A percentile compares a stretch with the other conserved stretches of the same genome.
Conservation (phyloP, 2,113 vertebrate genomes). For the Pedetes capensis region DNA sequence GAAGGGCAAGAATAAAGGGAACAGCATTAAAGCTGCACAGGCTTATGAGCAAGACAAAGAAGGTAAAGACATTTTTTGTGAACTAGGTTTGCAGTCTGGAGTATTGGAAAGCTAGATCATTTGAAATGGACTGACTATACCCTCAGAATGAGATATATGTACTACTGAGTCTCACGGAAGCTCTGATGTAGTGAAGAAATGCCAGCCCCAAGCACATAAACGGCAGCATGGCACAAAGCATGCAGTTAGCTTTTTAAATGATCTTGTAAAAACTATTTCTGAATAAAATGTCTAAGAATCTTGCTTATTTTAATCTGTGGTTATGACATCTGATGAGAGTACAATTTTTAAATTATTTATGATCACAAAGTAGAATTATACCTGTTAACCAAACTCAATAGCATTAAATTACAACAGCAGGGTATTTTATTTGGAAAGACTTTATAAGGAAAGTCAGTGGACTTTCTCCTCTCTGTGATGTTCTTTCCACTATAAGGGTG, state of each 20-base stretch:
- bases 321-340: conserved; percentile 8
- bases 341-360: conserved; percentile 43
- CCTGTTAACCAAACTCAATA: background rate
- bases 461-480: background rate
- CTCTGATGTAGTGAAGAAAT: fast-evolving
- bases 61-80: background rate
- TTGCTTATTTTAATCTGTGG: conserved; percentile 25
- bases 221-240: background rate
- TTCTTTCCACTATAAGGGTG: background rate
- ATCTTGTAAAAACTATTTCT: background rate
- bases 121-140: background rate
- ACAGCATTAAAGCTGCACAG: background rate
- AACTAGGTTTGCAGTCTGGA: background rate
- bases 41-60: background rate
- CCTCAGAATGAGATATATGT: background rate
- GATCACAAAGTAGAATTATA: background rate
- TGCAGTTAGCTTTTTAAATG: background rate
- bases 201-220: background rate
- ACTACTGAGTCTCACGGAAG: background rate
- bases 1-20: background rate
- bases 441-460: background rate
- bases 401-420: conserved; percentile 7
- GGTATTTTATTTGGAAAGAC: conserved; percentile 26
- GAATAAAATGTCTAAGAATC: background rate
- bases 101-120: background rate